phyloP scores from a whole-genome alignment of 2,797 vertebrate species.

The Peromyscus nudipes region DNA sequence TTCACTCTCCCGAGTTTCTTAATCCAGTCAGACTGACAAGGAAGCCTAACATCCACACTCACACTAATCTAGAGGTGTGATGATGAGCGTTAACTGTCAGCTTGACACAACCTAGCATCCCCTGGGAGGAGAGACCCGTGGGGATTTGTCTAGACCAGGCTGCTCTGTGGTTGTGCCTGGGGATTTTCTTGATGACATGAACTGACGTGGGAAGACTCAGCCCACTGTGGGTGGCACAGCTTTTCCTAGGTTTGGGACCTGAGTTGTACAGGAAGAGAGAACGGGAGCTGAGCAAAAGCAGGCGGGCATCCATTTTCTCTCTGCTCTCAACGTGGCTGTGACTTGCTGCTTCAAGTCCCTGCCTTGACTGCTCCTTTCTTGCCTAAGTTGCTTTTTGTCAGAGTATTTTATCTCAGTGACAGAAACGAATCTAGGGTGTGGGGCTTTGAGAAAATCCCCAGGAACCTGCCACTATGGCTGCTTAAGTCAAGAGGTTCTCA shows the following conservation, averaged over 20 bases:
- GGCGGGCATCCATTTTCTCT: background rate
- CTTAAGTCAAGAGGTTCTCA: background rate
- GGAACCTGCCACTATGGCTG: background rate
- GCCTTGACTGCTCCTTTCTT: background rate
- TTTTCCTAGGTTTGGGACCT: background rate
- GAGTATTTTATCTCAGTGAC: background rate
- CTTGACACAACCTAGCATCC: background rate
- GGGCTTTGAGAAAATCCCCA: background rate
- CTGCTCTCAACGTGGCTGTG: too few relatives aligned
- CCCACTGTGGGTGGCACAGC: background rate
- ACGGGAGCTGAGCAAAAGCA: background rate
- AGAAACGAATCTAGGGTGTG: background rate
- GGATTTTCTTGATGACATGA: background rate
- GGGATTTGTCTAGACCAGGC: background rate
- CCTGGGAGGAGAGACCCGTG: background rate
- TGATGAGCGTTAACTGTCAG: background rate
- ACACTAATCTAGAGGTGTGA: background rate
- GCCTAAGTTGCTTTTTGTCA: background rate
- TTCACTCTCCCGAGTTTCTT: background rate
- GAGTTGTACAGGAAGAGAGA: background rate
- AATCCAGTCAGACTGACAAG: background rate
- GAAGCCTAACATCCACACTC: background rate
- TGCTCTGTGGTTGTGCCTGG: background rate
- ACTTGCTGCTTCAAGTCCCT: background rate
- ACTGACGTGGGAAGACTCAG: background rate